Evolutionary conservation across 2,797 vertebrate species (phyloP).

Genomic region (Tapera naevia): DNA sequence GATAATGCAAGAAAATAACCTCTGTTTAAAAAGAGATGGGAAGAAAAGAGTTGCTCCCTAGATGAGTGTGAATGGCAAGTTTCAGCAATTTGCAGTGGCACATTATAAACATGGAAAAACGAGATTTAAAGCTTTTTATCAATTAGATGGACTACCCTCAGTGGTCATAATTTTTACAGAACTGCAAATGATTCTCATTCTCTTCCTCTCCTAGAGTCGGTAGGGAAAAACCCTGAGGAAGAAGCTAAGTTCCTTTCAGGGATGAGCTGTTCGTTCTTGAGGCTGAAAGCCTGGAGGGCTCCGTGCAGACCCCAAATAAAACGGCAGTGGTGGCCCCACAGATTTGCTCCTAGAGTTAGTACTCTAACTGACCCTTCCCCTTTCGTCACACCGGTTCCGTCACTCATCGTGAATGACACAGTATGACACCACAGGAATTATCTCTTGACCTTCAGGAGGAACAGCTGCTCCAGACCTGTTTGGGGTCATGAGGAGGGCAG

Average conservation of each 20-base stretch:
- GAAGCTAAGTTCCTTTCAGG: background rate
- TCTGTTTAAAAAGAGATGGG: background rate
- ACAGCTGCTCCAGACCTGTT: background rate
- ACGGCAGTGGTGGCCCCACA: constrained; percentile 1
- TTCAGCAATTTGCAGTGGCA: background rate
- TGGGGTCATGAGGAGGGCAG: constrained; percentile 38
- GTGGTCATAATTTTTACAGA: background rate
- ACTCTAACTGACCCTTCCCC: background rate
- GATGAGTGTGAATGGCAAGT: background rate
- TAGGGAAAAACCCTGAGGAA: background rate
- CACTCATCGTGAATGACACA: background rate
- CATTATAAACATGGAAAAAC: background rate
- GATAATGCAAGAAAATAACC: background rate
- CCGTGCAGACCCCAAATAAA: background rate
- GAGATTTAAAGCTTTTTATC: background rate
- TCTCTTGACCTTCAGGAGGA: constrained; percentile 12
- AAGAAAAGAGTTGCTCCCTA: background rate
- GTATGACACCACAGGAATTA: constrained; percentile 16
- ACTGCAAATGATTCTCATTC: background rate
- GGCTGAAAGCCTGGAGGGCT: background rate
- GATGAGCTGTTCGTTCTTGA: background rate
- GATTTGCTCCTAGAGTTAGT: background rate
- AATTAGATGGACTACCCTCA: background rate
- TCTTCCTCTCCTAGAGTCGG: background rate
- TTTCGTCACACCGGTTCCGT: background rate